Base-by-base conservation (phyloP, 1,140 invertebrate genomes). In the Penaeus japonicus region DNA sequence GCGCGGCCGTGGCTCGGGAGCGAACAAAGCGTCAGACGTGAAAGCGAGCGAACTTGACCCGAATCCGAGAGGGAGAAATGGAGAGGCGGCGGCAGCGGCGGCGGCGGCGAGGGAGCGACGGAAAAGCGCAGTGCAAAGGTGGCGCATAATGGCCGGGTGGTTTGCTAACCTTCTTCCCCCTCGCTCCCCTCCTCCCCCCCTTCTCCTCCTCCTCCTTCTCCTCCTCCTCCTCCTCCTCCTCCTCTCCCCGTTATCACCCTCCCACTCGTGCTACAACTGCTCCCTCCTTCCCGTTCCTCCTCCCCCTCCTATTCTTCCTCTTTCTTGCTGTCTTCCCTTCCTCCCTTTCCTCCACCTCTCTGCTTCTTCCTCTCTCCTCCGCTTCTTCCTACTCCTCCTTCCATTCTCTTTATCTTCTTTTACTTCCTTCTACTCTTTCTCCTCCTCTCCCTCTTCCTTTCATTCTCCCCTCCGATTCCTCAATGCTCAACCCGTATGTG, bases 41-140 rank as follows among this genome's bases (percentile, higher is more conserved):
- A 77, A 35, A 77, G 73, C 73, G 73, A 77, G 73, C 73, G 73
- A 77, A 77, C 73, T 77, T 77, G 73, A 77, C 73, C 73, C 73
- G 39, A 0, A 10, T 77, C 73, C 47, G n/a, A 35, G n/a, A 47
- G 73, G 32, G 73, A 77, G 73, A 39, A 77, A 77, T 77, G 73
- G 73, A 77, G 73, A 77, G 73, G 73, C 73, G 15, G 39, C 7
- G 2, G 39, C 35, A 7, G 7, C n/a, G n/a, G n/a, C n/a, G n/a
- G n/a, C n/a, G n/a, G n/a, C n/a, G 35, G 35, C 39, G 39, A 27
- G 22, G 15, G 73, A 77, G 73, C 73, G 73, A 77, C 73, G 73
- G 73, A 77, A 77, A 77, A 47, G 47, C 73, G 73, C 73, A 77
- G 73, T 77, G 73, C 47, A 77, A 77, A 77, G 73, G 73, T 77